Evolutionary conservation across 2,797 vertebrate species (phyloP).

Genomic region (Steatocranus sp.): DNA sequence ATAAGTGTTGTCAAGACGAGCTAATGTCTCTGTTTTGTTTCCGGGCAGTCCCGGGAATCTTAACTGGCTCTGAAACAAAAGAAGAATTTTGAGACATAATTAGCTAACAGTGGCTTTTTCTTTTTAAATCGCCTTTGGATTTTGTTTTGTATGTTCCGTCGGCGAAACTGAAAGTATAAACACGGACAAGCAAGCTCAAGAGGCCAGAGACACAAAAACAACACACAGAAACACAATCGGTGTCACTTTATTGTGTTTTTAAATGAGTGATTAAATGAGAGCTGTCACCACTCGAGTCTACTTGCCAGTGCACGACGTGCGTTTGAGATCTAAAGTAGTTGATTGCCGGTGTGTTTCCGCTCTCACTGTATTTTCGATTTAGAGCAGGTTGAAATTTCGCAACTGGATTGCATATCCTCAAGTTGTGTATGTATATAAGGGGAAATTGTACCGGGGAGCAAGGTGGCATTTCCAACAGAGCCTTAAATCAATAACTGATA

Average conservation of each 20-base stretch:
- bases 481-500: slow-evolving; percentile 31
- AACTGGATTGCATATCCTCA: not conserved
- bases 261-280: not conserved
- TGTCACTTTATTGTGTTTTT: slow-evolving; percentile 10
- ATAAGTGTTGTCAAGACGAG: not conserved
- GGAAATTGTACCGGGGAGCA: not conserved
- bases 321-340: not conserved
- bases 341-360: not conserved
- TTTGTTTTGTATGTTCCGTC: not conserved
- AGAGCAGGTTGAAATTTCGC: not conserved
- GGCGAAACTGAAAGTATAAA: not conserved
- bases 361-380: not conserved
- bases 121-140: not conserved
- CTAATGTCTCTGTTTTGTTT: slow-evolving; percentile 9
- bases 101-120: not conserved
- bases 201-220: not conserved
- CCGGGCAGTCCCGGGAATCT: slow-evolving; percentile 27
- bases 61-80: slow-evolving; percentile 50
- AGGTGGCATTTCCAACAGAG: not conserved
- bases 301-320: not conserved
- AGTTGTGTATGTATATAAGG: not conserved
- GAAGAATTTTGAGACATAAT: slow-evolving; percentile 17
- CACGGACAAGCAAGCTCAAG: not conserved
- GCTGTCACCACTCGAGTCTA: not conserved
- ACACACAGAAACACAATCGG: not conserved